Base-by-base conservation (phyloP, 2,888 invertebrate genomes). In the Phasia obesa region DNA sequence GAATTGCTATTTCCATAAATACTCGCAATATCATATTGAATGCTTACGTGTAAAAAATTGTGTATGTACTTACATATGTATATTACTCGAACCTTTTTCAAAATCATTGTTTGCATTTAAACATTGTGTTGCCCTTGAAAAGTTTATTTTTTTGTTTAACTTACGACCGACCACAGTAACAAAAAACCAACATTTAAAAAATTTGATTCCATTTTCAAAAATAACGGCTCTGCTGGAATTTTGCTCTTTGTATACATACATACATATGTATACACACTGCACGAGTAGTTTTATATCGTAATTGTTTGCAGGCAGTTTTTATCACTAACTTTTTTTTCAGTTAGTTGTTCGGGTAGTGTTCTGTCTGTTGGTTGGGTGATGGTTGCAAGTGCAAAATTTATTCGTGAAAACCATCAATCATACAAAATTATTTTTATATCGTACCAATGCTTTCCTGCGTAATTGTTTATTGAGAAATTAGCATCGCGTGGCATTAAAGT, bases 61-160 rank as follows among this genome's bases (percentile, higher is more conserved):
- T 27, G 19, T 69, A 53, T 53, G 23, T 69, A 55, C 25, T 25
- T 53, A 35, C 3, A n/a, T n/a, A n/a, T n/a, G n/a, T n/a, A n/a
- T n/a, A n/a, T n/a, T n/a, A n/a, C n/a, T n/a, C n/a, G n/a, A n/a
- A n/a, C n/a, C n/a, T 38, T 59, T 23, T 49, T 47, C 53, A 35
- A 60, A 77, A 75, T 25, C 59, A 59, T 79, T 78, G 59, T 60
- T 47, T 83, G 83, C 70, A 70, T 75, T 47, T 51, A 79, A 78
- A 71, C 38, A 75, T 70, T 59, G 53, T 38, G 15, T 44, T 83
- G 65, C 44, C 83, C 79, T 83, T 83, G 83, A 83, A 83, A 79
- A 59, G 21, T 53, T 78, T 67, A n/a, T 3, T 42, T 55, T 21
- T 59, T 71, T 70, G 27, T 69, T 71, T 76, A 81, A 35, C 3